Conservation (phyloP, 2,888 invertebrate species). For the Andrena hattorfiana region DNA sequence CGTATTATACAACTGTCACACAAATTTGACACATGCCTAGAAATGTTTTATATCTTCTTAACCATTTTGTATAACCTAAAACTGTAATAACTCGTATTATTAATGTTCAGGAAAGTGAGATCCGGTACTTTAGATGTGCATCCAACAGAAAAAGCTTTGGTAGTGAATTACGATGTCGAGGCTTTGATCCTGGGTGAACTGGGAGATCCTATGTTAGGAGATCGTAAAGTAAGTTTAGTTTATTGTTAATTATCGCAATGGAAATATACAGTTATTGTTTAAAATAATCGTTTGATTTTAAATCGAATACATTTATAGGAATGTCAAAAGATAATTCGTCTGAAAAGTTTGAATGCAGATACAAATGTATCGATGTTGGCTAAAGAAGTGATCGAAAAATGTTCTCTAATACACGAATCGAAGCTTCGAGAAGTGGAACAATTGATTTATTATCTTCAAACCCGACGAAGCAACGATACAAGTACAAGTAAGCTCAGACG, state of each 20-base stretch:
- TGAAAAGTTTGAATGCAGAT: slow-evolving; percentile 92
- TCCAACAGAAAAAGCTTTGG: slow-evolving; percentile 93
- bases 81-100: slow-evolving; percentile 16
- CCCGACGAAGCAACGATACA: slow-evolving; percentile 87
- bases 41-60: neutral
- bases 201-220: slow-evolving; percentile 92
- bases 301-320: slow-evolving; percentile 85
- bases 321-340: slow-evolving; percentile 92
- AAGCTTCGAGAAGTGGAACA: slow-evolving; percentile 95
- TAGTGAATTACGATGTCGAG: slow-evolving; percentile 95
- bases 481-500: slow-evolving; percentile 59
- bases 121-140: slow-evolving; percentile 95
- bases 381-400: slow-evolving; percentile 94
- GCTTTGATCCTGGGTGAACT: slow-evolving; percentile 93
- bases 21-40: neutral
- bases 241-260: neutral
- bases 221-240: slow-evolving; percentile 88
- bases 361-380: slow-evolving; percentile 93
- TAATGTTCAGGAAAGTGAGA: slow-evolving; percentile 88
- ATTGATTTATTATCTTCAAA: slow-evolving; percentile 94
- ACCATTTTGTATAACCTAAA: neutral
- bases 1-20: slow-evolving; percentile 6
- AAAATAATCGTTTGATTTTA: slow-evolving; percentile 4
- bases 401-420: slow-evolving; percentile 93
- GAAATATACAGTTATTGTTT: neutral